These are phyloP conservation scores for Zootermopsis nevadensis DNA, from an alignment of 2,888 invertebrate genomes.

Conservation along the genomic window DNA sequence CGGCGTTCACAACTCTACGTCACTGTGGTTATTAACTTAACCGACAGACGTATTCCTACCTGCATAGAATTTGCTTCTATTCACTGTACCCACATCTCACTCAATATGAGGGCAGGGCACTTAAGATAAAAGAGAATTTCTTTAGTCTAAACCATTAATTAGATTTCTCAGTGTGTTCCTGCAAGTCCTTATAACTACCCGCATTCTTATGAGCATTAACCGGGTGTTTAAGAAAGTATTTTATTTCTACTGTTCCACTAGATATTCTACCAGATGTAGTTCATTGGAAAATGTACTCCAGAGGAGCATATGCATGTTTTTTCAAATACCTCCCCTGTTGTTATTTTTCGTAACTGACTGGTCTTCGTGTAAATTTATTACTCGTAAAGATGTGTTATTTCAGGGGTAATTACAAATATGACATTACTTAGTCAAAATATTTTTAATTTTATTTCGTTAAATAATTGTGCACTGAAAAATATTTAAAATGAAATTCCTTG, in stretches of 20 bases:
- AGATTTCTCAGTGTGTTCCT: background rate
- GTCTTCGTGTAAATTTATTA: too few species aligned
- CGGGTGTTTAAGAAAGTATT: background rate
- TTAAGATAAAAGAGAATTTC: conserved; percentile 20
- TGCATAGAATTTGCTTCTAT: background rate
- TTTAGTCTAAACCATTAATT: conserved; percentile 20
- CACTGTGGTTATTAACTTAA: background rate
- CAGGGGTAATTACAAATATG: too few species aligned
- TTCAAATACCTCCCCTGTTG: too few species aligned
- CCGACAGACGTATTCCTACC: background rate
- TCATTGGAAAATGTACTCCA: too few species aligned
- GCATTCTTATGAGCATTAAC: background rate
- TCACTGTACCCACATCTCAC: conserved; percentile 9
- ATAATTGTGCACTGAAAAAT: too few species aligned
- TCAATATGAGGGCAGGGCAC: background rate
- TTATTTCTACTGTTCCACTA: background rate
- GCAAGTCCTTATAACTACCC: background rate
- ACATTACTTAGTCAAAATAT: too few species aligned
- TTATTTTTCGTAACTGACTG: too few species aligned
- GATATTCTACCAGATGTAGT: too few species aligned
- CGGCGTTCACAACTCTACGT: background rate
- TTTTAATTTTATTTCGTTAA: too few species aligned
- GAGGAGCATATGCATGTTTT: too few species aligned
- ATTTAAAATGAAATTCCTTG: too few species aligned
- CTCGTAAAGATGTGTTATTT: too few species aligned